These are phyloP conservation scores for Chloebia gouldiae DNA, from an alignment of 2,113 vertebrate species.

Conservation along the genomic window DNA sequence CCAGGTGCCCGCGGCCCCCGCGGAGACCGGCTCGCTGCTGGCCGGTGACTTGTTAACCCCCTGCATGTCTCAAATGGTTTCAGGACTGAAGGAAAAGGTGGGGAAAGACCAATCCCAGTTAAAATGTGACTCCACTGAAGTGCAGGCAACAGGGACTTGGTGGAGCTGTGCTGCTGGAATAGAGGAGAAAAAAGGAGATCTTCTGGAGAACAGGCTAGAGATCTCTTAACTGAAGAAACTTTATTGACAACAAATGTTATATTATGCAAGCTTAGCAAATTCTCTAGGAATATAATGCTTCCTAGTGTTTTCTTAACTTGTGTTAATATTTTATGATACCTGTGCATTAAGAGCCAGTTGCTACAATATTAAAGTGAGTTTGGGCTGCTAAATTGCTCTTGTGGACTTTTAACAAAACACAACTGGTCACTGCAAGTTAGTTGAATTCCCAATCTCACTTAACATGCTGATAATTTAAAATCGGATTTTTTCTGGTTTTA, in stretches of 20 bases:
- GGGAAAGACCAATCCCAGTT: not conserved
- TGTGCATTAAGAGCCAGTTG: slow-evolving; percentile 18
- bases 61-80: not conserved
- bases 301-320: not conserved
- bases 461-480: not conserved
- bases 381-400: slow-evolving; percentile 24
- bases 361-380: slow-evolving; percentile 12
- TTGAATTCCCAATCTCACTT: not conserved
- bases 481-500: not conserved
- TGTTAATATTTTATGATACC: slow-evolving; percentile 59
- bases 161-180: not conserved
- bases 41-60: not conserved
- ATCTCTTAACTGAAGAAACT: not conserved
- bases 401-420: not conserved
- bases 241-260: not conserved
- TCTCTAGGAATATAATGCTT: slow-evolving; percentile 36
- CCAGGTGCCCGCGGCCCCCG: not conserved
- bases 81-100: not conserved
- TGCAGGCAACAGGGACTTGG: not conserved
- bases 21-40: not conserved
- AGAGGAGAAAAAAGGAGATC: not conserved
- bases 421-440: not conserved
- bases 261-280: slow-evolving; percentile 29
- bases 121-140: not conserved
- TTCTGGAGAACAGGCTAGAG: not conserved